phyloP scores from a whole-genome alignment of 2,113 vertebrate species.

The Cynoglossus semilaevis region DNA sequence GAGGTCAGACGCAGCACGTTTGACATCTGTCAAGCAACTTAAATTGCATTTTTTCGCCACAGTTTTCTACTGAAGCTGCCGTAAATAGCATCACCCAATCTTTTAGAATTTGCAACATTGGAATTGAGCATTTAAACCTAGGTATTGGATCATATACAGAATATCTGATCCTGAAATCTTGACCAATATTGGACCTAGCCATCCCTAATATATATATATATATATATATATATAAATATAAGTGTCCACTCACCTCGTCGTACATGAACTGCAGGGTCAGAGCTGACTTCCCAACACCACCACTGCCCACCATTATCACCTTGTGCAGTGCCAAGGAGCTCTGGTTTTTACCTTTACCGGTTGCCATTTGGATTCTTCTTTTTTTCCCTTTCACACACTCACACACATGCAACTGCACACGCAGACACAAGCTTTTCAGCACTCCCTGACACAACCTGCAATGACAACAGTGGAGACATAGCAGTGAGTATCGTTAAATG shows the following conservation, averaged over 20 bases:
- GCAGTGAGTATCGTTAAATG: conserved; percentile 16
- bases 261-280: conserved; percentile 78
- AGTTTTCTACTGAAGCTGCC: too few relatives aligned
- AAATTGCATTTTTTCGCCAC: too few relatives aligned
- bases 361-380: conserved; percentile 62
- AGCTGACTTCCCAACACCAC: conserved; percentile 71
- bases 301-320: conserved; percentile 75
- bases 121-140: too few relatives aligned
- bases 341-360: conserved; percentile 71
- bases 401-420: conserved; percentile 17
- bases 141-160: too few relatives aligned
- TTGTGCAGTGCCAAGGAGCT: conserved; percentile 74
- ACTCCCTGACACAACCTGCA: conserved; percentile 40
- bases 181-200: too few relatives aligned
- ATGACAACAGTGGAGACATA: conserved; percentile 28
- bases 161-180: too few relatives aligned
- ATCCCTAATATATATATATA: too few relatives aligned
- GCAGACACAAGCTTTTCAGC: conserved; percentile 14
- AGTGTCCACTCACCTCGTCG: conserved; percentile 64
- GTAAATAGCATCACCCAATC: too few relatives aligned
- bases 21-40: too few relatives aligned
- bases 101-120: too few relatives aligned
- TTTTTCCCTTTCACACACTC: conserved; percentile 6
- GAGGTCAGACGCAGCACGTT: too few relatives aligned
- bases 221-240: too few relatives aligned